Evolutionary conservation across 2,797 vertebrate species (phyloP).

Genomic region (Pipistrellus pygmaeus): DNA sequence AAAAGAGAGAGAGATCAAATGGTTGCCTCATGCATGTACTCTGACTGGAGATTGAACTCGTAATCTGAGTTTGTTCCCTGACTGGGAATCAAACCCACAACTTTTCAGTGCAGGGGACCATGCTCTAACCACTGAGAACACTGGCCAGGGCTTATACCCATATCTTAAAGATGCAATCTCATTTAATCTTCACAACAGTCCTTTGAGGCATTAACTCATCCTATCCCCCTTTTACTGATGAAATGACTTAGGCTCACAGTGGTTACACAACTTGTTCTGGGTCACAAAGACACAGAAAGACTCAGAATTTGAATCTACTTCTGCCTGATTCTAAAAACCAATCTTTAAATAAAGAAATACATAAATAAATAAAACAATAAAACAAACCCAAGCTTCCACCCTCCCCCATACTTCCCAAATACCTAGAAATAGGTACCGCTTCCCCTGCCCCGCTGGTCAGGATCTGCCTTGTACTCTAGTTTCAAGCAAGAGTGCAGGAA

Average conservation of each 20-base stretch:
- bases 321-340: neutral
- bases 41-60: neutral
- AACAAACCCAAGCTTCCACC: neutral
- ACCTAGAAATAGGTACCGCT: neutral
- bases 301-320: neutral
- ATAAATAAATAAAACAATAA: neutral
- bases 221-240: neutral
- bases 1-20: neutral
- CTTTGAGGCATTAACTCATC: neutral
- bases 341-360: neutral
- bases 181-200: neutral
- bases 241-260: neutral
- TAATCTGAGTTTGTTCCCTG: neutral
- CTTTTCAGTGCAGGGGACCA: neutral
- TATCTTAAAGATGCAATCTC: neutral
- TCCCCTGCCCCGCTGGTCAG: rapidly evolving
- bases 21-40: neutral
- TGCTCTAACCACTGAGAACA: neutral
- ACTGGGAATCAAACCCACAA: neutral
- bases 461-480: neutral
- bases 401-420: neutral
- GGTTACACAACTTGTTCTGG: neutral
- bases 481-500: neutral
- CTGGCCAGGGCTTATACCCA: neutral
- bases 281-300: neutral